Base-by-base conservation (phyloP, 1,140 invertebrate genomes). In the Planococcus citri region DNA sequence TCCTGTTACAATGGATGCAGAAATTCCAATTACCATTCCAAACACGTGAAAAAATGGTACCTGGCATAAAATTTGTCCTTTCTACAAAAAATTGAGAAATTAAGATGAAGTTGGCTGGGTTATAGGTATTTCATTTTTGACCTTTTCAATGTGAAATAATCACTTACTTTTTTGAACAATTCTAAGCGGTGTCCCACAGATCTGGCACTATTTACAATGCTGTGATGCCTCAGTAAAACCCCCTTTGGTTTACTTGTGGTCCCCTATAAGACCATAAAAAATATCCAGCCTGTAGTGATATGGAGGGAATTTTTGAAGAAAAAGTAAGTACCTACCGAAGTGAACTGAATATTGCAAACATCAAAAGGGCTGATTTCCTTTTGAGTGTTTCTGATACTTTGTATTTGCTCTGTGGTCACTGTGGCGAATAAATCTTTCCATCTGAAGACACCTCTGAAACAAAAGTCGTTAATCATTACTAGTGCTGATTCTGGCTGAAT, bases 1-100 rank as follows among this genome's bases (percentile, higher is more conserved):
- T 0, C 89, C 91, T 75, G 84, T 80, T 61, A 87, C 81, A 0
- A 90, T 69, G 17, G 82, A 78, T 0, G 76, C 77, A 0, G 91
- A 73, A 68, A 87, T 78, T 0, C 88, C 91, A 41, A 88, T 80
- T 0, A 90, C 82, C 33, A 88, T 86, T 0, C 92, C 95, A 76
- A 90, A 94, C 17, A 88, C 92, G 77, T 99, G 96, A 76, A 97
- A 98, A 12, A 97, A 82, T 0, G 95, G 95, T 0, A 92, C 90
- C 77, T 94, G 87, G 75, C 92, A 94, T 51, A 91, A 78, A 9
- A 76, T 74, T 27, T 78, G 75, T 33, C 69, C 58, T 75, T 75
- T 27, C 51, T 72, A 17, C 22, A 71, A 41, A 33, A 69, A n/a
- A n/a, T n/a, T n/a, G n/a, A n/a, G n/a, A n/a, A n/a, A n/a, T n/a